phyloP scores from a whole-genome alignment of 1,140 invertebrate genomes.

The Bombus ignitus region DNA sequence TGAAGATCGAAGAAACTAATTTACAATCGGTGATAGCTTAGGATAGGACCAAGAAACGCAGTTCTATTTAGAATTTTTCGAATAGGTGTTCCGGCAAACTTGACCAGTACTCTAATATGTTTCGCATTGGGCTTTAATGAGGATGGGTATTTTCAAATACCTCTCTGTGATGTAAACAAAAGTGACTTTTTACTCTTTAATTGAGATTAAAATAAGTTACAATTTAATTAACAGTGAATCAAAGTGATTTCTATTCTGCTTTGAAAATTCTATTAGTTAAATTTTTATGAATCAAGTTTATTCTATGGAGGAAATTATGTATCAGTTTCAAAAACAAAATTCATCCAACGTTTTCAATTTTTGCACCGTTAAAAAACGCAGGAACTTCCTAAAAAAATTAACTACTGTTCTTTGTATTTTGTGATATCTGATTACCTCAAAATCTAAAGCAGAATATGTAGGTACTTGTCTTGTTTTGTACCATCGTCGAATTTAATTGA shows the following conservation, averaged over 20 bases:
- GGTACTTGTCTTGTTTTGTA: slow-evolving; percentile 44
- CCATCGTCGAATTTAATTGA: slow-evolving; percentile 26
- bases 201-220: slow-evolving; percentile 4
- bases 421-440: slow-evolving; percentile 40
- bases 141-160: not conserved
- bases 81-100: slow-evolving; percentile 56
- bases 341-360: slow-evolving; percentile 16
- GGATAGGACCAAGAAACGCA: slow-evolving; percentile 62
- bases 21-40: slow-evolving; percentile 72
- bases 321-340: not conserved
- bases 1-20: slow-evolving; percentile 72
- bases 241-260: slow-evolving; percentile 32
- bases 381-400: slow-evolving; percentile 9
- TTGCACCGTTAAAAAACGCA: slow-evolving; percentile 9
- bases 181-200: slow-evolving; percentile 1
- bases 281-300: slow-evolving; percentile 5
- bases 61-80: slow-evolving; percentile 67
- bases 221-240: slow-evolving; percentile 22
- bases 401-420: slow-evolving; percentile 62
- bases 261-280: slow-evolving; percentile 7
- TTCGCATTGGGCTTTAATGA: slow-evolving; percentile 58
- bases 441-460: slow-evolving; percentile 34
- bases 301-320: too few species aligned
- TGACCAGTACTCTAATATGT: slow-evolving; percentile 58
- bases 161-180: not conserved